A percentile compares a stretch with the other conserved stretches of the same genome.
These are phyloP conservation scores for Melanotaenia boesemani DNA, from an alignment of 2,797 vertebrate species.

Conservation along the genomic window DNA sequence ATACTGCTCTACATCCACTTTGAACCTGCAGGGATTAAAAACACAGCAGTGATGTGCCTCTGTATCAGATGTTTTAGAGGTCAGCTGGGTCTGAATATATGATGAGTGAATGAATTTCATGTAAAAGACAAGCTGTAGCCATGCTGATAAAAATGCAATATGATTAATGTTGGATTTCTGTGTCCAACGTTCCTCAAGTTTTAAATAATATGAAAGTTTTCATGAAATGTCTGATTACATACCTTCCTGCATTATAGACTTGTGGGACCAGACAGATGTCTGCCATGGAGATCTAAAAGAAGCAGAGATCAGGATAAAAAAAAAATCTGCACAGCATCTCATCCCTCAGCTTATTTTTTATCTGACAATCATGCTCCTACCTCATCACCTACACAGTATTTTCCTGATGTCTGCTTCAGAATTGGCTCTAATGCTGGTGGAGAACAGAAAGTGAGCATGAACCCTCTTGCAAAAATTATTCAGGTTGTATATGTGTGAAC, in stretches of 20 bases:
- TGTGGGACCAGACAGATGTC: constrained; percentile 96
- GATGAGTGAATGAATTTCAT: neutral
- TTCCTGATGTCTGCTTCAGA: constrained; percentile 89
- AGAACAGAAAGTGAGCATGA: constrained; percentile 10
- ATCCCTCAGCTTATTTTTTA: neutral
- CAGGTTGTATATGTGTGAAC: neutral
- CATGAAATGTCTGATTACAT: constrained; percentile 26
- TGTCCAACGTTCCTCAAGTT: too few relatives aligned
- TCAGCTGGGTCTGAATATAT: neutral
- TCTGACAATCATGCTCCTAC: constrained; percentile 74
- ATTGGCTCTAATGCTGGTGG: constrained; percentile 90
- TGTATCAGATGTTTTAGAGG: neutral
- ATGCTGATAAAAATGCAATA: neutral
- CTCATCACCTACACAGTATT: constrained; percentile 92
- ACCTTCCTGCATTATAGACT: constrained; percentile 96
- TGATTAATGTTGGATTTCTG: too few relatives aligned
- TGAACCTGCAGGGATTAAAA: constrained; percentile 83
- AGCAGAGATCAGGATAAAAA: constrained; percentile 2
- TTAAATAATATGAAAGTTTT: neutral
- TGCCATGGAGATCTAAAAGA: constrained; percentile 92
- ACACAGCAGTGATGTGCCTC: neutral
- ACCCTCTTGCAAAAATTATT: neutral
- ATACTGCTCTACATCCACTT: constrained; percentile 89
- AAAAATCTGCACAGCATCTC: neutral
- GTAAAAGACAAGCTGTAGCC: neutral